Evolutionary conservation across 2,888 invertebrate genomes (phyloP).

Genomic region (Oligia strigilis): DNA sequence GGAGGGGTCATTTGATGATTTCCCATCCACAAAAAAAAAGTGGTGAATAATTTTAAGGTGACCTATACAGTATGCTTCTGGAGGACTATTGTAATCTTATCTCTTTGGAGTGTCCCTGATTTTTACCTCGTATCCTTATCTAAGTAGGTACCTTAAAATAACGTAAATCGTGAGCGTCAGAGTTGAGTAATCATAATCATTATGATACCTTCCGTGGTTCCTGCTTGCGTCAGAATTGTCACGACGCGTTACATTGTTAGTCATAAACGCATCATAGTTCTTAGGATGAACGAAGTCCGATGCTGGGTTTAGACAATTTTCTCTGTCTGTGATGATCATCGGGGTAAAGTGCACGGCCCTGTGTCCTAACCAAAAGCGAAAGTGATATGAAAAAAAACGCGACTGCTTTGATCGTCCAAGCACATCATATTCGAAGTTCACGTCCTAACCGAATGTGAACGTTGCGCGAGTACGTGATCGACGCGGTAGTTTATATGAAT

Average conservation of each 20-base stretch:
- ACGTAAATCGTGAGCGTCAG: background rate
- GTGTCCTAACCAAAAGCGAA: background rate
- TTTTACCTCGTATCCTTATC: background rate
- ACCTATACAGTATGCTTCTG: too few relatives aligned
- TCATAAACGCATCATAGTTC: slow-evolving; percentile 38
- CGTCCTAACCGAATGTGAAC: background rate
- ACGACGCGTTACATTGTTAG: slow-evolving; percentile 36
- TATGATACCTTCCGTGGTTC: slow-evolving; percentile 2
- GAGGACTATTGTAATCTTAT: background rate
- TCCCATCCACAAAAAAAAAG: too few relatives aligned
- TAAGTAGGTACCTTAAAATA: background rate
- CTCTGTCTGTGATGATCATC: slow-evolving; percentile 25
- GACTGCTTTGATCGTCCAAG: background rate
- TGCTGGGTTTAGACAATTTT: slow-evolving; percentile 22
- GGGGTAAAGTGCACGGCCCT: slow-evolving; percentile 6
- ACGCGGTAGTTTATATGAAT: background rate
- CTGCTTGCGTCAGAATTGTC: slow-evolving; percentile 55
- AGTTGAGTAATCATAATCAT: slow-evolving; percentile 30
- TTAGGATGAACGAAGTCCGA: slow-evolving; percentile 43
- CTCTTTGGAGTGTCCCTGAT: background rate
- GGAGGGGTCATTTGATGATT: too few relatives aligned
- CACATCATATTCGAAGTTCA: background rate
- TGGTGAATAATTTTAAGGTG: too few relatives aligned
- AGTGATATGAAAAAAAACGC: background rate
- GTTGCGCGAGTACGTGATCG: background rate